Evolutionary conservation across 2,113 vertebrate species (phyloP), one percentile per base, ranked within the genome.

Genomic region (Corapipo altera): DNA sequence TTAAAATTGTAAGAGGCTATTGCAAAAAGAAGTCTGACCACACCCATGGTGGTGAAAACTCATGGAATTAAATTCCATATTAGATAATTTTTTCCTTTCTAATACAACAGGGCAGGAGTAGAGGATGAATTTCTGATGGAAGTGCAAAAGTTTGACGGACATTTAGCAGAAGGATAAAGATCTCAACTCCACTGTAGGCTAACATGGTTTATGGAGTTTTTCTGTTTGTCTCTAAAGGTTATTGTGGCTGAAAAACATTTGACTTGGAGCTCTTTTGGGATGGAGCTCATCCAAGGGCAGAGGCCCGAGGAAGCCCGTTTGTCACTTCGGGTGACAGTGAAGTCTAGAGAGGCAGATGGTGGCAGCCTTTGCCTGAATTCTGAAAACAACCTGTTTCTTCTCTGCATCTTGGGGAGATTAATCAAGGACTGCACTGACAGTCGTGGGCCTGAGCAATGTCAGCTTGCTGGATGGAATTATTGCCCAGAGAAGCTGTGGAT

Each of bases 401-500:
- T 62, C 39, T 55, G 37, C 67, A 97, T 91, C 81, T 97, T 39
- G 77, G 71, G 65, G 74, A 77, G 32, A 11, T 66, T 21, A 52
- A 78, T 18, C 67, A 41, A 11, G 59, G 37, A 8, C 71, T 54
- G 6, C 82, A 3, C 39, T 64, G 81, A 37, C 70, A 96, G 49
- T 74, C 74, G 52, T 86, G 94, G 91, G 92, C 75, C 70, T 97
- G 57, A 67, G 92, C 48, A 93, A 89, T 21, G 57, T 91, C 79
- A 96, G 96, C 80, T 59, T 96, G 12, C 48, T 98, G 39, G 95
- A 85, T 33, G 77, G 88, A 79, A 44, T 88, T 64, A 30, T 93
- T 49, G 96, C 10, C 41, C 41, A 28, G 17, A 35, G 71, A 19
- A 62, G 21, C 64, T 70, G 62, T 55, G 30, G 17, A 64, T 83